Conservation (phyloP, 2,888 invertebrate genomes). For the Athetis lepigone region DNA sequence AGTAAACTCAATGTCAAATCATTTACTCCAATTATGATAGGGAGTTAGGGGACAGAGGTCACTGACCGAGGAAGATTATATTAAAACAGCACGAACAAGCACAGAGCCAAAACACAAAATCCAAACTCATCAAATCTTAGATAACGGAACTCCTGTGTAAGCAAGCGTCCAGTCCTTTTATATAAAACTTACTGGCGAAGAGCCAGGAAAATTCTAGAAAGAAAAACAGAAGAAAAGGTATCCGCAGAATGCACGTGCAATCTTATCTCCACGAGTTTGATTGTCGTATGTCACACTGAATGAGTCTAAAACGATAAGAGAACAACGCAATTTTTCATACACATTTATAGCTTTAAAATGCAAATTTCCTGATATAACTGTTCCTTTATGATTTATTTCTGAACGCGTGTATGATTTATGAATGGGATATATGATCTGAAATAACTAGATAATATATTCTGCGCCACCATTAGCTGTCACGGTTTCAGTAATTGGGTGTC, state of each 20-base stretch:
- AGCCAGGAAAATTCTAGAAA: constrained; percentile 34
- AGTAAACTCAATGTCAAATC: no score
- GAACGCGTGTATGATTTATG: constrained; percentile 29
- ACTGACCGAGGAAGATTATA: no score
- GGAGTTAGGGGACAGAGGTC: no score
- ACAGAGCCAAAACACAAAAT: no score
- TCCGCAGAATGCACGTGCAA: constrained; percentile 30
- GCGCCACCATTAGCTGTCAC: constrained; percentile 35
- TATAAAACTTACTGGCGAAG: constrained; percentile 28
- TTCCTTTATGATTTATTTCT: constrained; percentile 28
- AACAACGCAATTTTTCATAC: constrained; percentile 47
- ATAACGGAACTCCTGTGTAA: constrained; percentile 16
- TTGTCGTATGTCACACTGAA: constrained; percentile 36
- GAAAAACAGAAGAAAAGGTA: not conserved
- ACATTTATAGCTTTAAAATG: constrained; percentile 44
- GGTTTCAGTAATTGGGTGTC: constrained; percentile 39
- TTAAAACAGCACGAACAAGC: no score
- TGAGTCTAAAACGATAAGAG: constrained; percentile 55
- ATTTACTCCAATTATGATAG: no score
- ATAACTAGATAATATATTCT: constrained; percentile 27
- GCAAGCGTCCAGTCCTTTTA: constrained; percentile 14
- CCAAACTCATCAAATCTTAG: not conserved
- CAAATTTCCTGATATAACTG: constrained; percentile 35
- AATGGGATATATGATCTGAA: constrained; percentile 29
- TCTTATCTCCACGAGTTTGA: constrained; percentile 43